Evolutionary conservation across 1,140 invertebrate species (phyloP).

Genomic region (Monochamus saltuarius): DNA sequence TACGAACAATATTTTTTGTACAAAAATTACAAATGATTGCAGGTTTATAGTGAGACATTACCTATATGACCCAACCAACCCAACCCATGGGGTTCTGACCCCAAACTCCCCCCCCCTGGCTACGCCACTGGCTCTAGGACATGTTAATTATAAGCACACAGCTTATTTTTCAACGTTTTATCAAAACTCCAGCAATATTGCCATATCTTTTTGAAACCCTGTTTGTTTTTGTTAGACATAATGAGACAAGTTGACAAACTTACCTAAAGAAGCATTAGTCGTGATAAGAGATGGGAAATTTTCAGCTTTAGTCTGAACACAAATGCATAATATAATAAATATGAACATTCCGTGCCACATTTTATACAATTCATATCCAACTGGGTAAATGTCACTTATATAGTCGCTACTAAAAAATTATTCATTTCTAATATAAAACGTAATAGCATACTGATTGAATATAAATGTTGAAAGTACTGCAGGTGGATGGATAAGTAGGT

Average conservation of each 20-base stretch:
- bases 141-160: no score
- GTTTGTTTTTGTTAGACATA: no score
- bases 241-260: constrained; percentile 21
- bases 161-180: no score
- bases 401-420: constrained; percentile 13
- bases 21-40: no score
- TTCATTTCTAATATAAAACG: constrained; percentile 12
- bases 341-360: constrained; percentile 15
- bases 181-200: no score
- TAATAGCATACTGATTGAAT: constrained; percentile 23
- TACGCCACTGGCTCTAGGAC: no score
- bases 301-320: constrained; percentile 38
- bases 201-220: no score
- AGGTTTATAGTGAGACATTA: no score
- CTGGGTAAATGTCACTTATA: constrained; percentile 11
- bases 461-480: constrained; percentile 20
- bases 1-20: no score
- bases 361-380: constrained; percentile 21
- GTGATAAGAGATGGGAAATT: constrained; percentile 69
- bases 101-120: no score
- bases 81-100: no score
- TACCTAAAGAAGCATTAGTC: constrained; percentile 70
- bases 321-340: not conserved
- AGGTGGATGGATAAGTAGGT: constrained; percentile 12
- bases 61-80: no score